phyloP scores from a whole-genome alignment of 1,140 invertebrate genomes.

The Neodiprion virginianus region DNA sequence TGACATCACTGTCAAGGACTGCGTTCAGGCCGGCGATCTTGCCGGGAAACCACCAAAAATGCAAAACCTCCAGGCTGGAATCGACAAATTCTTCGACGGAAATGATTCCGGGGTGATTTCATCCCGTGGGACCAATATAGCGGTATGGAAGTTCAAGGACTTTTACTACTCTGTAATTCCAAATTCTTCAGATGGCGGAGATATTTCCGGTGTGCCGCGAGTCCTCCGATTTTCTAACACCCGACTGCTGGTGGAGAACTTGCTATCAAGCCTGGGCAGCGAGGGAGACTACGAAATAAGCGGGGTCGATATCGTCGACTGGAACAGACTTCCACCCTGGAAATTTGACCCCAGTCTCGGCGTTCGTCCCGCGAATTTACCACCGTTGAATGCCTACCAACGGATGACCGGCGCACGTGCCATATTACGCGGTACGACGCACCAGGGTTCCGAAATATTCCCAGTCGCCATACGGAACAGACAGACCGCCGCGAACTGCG shows the following conservation, averaged over 20 bases:
- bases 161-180: conserved; percentile 47
- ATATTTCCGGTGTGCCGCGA: not conserved
- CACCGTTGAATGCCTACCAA: conserved; percentile 49
- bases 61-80: conserved; percentile 36
- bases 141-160: conserved; percentile 41
- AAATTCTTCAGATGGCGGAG: conserved; percentile 9
- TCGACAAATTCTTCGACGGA: conserved; percentile 43
- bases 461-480: conserved; percentile 36
- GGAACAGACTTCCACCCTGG: conserved; percentile 41
- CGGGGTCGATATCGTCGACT: conserved; percentile 42
- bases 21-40: conserved; percentile 47
- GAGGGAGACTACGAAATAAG: conserved; percentile 49
- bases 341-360: conserved; percentile 46
- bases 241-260: conserved; percentile 28
- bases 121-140: conserved; percentile 29
- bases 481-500: conserved; percentile 49
- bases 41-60: conserved; percentile 31
- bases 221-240: conserved; percentile 37
- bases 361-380: conserved; percentile 45
- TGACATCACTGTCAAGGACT: conserved; percentile 45
- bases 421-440: conserved; percentile 44
- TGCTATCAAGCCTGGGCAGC: conserved; percentile 24
- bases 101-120: conserved; percentile 43
- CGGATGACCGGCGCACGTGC: conserved; percentile 43
- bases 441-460: conserved; percentile 48